Evolutionary conservation across 2,797 vertebrate genomes (phyloP), one percentile per base, ranked within the genome.

Genomic region (Centroberyx gerrardi): DNA sequence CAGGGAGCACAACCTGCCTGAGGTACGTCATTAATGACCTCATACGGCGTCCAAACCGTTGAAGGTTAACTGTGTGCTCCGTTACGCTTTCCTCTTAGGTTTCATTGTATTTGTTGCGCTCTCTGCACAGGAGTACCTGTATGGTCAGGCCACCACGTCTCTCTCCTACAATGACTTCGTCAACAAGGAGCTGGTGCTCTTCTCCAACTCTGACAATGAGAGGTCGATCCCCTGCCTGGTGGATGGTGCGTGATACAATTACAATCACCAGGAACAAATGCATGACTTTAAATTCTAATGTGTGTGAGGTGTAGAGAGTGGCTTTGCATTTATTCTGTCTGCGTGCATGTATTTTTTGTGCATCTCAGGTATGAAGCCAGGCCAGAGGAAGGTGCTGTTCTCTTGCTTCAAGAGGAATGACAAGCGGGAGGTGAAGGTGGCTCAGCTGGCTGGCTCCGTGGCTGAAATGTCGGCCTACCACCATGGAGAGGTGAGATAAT

Each of bases 381-480:
- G 98, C 56, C 98, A 99, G 91, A 98, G 98, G 87, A 99, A 99
- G 84, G 98, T 99, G 85, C 58, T 99, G 58, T 99, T 96, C 92
- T 97, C 96, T 0, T 99, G 98, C 89, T 96, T 98, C 80, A 99
- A 97, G 86, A 94, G 98, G 63, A 99, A 99, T 0, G 98, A 99
- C 87, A 99, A 99, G 74, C 92, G 97, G 78, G 98, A 99, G 82
- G 98, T 99, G 84, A 99, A 99, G 80, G 98, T 99, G 79, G 98
- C 98, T 64, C 98, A 99, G 90, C 88, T 99, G 92, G 98, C 98
- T 69, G 98, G 98, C n/a, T 99, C 98, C 15, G 97, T 99, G 9
- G 97, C 98, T 3, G 98, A 99, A 93, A 99, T 98, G 96, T 99
- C 98, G 0, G 97, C 98, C 29, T 99, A 99, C 84, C 98, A 99